A percentile compares a stretch with the other conserved stretches of the same genome.
These are phyloP conservation scores for Numida meleagris DNA, from an alignment of 2,113 vertebrate genomes.

Conservation along the genomic window DNA sequence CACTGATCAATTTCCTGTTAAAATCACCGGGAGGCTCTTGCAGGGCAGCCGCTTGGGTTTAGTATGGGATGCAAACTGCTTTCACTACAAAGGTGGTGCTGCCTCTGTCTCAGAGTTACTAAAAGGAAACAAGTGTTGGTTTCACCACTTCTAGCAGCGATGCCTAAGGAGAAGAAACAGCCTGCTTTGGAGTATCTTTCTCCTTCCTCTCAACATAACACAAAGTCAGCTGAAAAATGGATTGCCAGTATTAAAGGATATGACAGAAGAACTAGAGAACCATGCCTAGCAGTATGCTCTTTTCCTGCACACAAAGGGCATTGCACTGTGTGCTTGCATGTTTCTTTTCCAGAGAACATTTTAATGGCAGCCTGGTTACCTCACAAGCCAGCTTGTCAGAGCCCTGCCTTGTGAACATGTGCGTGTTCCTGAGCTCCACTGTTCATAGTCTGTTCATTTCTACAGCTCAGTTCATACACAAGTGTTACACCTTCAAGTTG, in stretches of 20 bases:
- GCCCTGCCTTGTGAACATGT: not conserved
- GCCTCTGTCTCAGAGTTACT: not conserved
- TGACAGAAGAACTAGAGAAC: not conserved
- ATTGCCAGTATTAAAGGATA: not conserved
- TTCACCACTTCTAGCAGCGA: not conserved
- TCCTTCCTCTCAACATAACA: not conserved
- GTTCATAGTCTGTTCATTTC: not conserved
- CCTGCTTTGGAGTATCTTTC: not conserved
- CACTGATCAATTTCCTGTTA: not conserved
- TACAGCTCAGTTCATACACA: not conserved
- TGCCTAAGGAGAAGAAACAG: not conserved
- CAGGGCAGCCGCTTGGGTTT: not conserved
- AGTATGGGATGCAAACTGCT: not conserved
- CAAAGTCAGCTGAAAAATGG: not conserved
- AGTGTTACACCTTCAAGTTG: not conserved
- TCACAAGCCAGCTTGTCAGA: not conserved
- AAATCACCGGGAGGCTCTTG: not conserved
- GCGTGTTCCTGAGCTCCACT: not conserved
- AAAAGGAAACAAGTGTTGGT: not conserved
- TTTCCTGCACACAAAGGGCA: not conserved
- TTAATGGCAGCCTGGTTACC: not conserved
- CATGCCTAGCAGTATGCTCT: not conserved
- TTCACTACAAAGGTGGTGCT: not conserved
- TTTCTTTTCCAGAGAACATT: not conserved
- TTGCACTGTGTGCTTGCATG: fast-evolving